Evolutionary conservation across 2,888 invertebrate genomes (phyloP).

Genomic region (Cephus spinipes): DNA sequence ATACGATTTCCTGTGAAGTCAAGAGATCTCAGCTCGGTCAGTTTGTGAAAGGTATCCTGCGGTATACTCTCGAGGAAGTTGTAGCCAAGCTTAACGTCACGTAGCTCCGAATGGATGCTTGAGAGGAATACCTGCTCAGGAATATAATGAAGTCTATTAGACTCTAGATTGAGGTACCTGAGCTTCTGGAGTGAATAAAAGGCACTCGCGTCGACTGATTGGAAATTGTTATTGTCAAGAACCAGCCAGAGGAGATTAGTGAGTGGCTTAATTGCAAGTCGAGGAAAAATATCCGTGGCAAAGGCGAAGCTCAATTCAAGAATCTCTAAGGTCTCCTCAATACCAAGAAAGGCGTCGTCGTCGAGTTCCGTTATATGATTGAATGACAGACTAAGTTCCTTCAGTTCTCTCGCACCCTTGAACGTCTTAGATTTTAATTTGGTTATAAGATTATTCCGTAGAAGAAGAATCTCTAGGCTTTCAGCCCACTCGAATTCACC

Average conservation of each 20-base stretch:
- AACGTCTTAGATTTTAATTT: slow-evolving; percentile 64
- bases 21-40: slow-evolving; percentile 81
- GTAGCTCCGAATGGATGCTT: slow-evolving; percentile 78
- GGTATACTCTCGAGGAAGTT: slow-evolving; percentile 80
- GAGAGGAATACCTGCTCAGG: slow-evolving; percentile 77
- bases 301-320: slow-evolving; percentile 89
- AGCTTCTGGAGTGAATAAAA: slow-evolving; percentile 77
- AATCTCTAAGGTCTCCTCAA: slow-evolving; percentile 81
- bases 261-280: slow-evolving; percentile 80
- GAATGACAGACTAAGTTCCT: slow-evolving; percentile 91
- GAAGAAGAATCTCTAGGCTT: slow-evolving; percentile 82
- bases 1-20: slow-evolving; percentile 85
- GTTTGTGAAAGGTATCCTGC: slow-evolving; percentile 77
- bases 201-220: slow-evolving; percentile 78
- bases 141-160: slow-evolving; percentile 81
- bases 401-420: slow-evolving; percentile 77
- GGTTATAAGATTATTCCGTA: slow-evolving; percentile 87
- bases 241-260: slow-evolving; percentile 85
- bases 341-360: slow-evolving; percentile 82
- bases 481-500: slow-evolving; percentile 86
- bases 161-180: slow-evolving; percentile 87
- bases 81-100: slow-evolving; percentile 84
- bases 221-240: slow-evolving; percentile 88
- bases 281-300: slow-evolving; percentile 82
- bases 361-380: slow-evolving; percentile 89